phyloP scores from a whole-genome alignment of 2,113 vertebrate genomes.

The Cariama cristata region DNA sequence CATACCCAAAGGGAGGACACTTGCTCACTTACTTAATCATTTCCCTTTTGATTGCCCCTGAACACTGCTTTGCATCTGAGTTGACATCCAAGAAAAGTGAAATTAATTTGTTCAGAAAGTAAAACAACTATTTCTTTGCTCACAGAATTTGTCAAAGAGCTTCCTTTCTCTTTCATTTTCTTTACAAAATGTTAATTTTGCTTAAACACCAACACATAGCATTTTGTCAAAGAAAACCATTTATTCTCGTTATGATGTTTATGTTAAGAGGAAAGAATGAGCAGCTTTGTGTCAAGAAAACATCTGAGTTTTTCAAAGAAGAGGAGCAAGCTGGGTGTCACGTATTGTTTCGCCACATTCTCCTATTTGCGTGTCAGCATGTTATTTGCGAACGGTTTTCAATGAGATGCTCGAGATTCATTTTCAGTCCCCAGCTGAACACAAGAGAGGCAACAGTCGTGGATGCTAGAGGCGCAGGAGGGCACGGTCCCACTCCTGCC shows the following conservation, averaged over 20 bases:
- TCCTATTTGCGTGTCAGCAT: neutral
- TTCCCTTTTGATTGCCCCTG: neutral
- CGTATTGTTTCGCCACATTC: neutral
- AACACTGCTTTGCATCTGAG: neutral
- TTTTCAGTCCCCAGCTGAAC: neutral
- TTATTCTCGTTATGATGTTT: neutral
- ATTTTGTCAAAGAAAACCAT: neutral
- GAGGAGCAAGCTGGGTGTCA: neutral
- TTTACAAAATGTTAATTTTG: neutral
- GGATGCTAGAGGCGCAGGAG: rapidly evolving
- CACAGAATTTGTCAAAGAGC: neutral
- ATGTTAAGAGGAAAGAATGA: neutral
- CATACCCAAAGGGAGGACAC: rapidly evolving
- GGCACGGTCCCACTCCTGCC: rapidly evolving
- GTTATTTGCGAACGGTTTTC: neutral
- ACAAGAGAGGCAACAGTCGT: neutral
- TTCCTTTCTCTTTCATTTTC: neutral
- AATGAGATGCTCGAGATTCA: rapidly evolving
- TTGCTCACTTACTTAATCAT: neutral
- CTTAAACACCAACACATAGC: neutral
- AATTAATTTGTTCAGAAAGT: neutral
- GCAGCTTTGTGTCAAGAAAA: neutral
- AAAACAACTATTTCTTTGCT: neutral
- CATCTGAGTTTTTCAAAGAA: neutral
- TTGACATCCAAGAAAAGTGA: neutral